Evolutionary conservation across 2,888 invertebrate species (phyloP), one percentile per base, ranked within the genome.

Genomic region (Andrena minutula): DNA sequence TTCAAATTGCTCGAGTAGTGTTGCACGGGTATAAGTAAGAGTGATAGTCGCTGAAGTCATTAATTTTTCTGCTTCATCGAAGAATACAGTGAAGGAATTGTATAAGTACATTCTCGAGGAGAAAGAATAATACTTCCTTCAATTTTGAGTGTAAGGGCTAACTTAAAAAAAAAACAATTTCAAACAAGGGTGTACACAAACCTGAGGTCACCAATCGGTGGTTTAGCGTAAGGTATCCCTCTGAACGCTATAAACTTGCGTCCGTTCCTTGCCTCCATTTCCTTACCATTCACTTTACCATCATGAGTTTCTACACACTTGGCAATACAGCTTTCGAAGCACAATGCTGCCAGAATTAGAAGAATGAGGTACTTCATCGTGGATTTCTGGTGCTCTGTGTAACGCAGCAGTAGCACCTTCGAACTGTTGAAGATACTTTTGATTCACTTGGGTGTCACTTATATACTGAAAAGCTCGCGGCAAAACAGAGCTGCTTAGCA

Each of bases 181-280:
- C 8, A 8, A 51, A 51, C 20, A 20, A 51, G 51, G 20, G 7
- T 2, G 20, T 20, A 51, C 20, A 20, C n/a, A 20, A 51, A 65
- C 66, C 79, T 79, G 16, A 30, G 32, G 0, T 2, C 0, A 7
- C 66, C 71, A 75, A 71, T 3, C 7, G 79, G 68, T n/a, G 79
- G 20, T 47, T 79, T 71, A 12, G 75, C 79, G 64, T 89, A 89
- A 28, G 88, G 89, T 65, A 89, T 85, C n/a, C 86, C 87, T 8
- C 72, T 63, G 63, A 81, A 89, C 0, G 80, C 86, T 7, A 30
- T 7, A 51, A 89, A 35, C 2, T 77, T 35, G 49, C 79, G 70
- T 1, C 84, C 88, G 12, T 66, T 53, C 23, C 79, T 73, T 51
- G 86, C 2, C 5, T 1, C 5, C 6, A 58, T n/a, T n/a, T 30